Percentiles rank a stretch among this genome's conserved stretches.
phyloP scores from a whole-genome alignment of 2,797 vertebrate genomes.

The Dallia pectoralis region DNA sequence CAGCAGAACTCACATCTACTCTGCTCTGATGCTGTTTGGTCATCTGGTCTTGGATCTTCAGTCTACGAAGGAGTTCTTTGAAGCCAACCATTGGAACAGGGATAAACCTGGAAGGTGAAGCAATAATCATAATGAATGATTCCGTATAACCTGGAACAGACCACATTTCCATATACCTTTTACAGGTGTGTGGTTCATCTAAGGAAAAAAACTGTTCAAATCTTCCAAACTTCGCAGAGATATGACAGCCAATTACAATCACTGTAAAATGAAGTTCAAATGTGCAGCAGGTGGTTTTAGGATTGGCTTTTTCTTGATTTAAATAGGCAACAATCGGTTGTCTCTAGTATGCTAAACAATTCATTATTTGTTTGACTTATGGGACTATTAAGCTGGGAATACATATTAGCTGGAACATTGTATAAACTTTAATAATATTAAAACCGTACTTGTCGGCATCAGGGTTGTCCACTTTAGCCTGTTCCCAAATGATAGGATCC shows the following conservation, averaged over 20 bases:
- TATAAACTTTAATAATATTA: background rate
- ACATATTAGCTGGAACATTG: background rate
- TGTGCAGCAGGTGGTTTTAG: too few species aligned
- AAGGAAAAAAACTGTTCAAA: too few species aligned
- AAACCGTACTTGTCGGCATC: slow-evolving; percentile 88
- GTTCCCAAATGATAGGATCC: slow-evolving; percentile 98
- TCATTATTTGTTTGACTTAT: too few species aligned
- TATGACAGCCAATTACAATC: too few species aligned
- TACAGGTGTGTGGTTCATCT: background rate
- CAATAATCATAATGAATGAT: background rate
- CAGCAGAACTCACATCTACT: slow-evolving; percentile 84
- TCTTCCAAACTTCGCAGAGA: too few species aligned
- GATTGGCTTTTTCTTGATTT: too few species aligned
- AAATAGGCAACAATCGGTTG: too few species aligned
- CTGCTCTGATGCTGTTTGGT: slow-evolving; percentile 97
- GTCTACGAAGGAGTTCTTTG: slow-evolving; percentile 88
- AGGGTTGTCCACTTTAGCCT: slow-evolving; percentile 98
- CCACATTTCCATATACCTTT: background rate
- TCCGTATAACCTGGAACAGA: too few species aligned
- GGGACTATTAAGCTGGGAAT: too few species aligned
- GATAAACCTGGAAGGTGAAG: slow-evolving; percentile 79
- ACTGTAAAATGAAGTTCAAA: too few species aligned
- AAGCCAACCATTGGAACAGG: slow-evolving; percentile 98
- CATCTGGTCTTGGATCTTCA: slow-evolving; percentile 99
- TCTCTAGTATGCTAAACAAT: too few species aligned